Base-by-base conservation (phyloP, 2,113 vertebrate species). In the Fregetta grallaria region DNA sequence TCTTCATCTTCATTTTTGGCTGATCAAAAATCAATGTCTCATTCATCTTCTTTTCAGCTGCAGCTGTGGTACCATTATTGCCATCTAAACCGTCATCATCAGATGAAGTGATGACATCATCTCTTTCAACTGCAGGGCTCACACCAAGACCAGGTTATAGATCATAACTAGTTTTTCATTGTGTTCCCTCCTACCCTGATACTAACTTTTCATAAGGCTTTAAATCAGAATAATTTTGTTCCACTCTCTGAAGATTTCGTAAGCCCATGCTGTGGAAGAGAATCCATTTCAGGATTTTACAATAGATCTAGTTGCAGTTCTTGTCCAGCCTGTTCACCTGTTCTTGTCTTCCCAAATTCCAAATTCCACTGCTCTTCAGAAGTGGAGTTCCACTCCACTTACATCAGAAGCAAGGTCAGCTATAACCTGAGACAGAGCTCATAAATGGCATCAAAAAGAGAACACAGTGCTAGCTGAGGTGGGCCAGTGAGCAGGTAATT, bases 71-170 rank as follows among this genome's bases (percentile, higher is more conserved):
- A 74, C 83, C 94, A 44, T 94, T 97, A 79, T 14, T 84, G 44
- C 81, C 93, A 76, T 79, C 78, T 55, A 96, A 97, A 55, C 82
- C 94, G 49, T 71, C 98, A 82, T 77, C 96, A 22, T 93, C 97
- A 22, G 82, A 79, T 40, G 77, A 94, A 92, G 67, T 14, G 81
- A 73, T 97, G 71, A 89, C 75, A 86, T 94, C 95, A 32, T 84
- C 97, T 19, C 85, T 95, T 71, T 89, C 96, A 55, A 90, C 86
- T 73, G 22, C 79, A 50, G 53, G 18, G n/a, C 79, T 93, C 61
- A 77, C 88, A 79, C 44, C 66, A 63, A 89, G 62, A 50, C 44
- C 55, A 12, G 96, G 96, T 97, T 72, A 55, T 18, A 78, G 29
- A 82, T 38, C 15, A 78, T 42, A 92, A 73, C 12, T 34, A 65